Evolutionary conservation across 2,888 invertebrate species (phyloP).

Genomic region (Ophion obscuratus): DNA sequence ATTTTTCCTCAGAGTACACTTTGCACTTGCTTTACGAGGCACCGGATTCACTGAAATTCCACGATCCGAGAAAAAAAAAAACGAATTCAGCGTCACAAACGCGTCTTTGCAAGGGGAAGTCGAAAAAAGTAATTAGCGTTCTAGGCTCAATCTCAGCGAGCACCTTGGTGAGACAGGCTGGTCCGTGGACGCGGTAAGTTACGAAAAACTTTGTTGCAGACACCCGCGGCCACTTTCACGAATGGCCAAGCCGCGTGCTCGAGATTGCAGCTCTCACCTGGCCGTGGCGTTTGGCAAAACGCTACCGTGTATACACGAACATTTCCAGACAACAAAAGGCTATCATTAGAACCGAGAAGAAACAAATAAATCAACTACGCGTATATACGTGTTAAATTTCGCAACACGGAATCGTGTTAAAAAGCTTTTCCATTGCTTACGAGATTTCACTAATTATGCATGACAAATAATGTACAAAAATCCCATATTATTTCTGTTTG

Average conservation of each 20-base stretch:
- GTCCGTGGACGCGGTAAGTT: conserved; percentile 28
- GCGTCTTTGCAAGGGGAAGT: conserved; percentile 15
- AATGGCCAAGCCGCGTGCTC: conserved; percentile 59
- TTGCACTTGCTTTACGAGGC: background rate
- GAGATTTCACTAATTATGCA: background rate
- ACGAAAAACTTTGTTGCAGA: conserved; percentile 62
- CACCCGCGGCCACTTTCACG: conserved; percentile 64
- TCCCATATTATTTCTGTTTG: background rate
- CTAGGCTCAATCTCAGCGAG: conserved; percentile 43
- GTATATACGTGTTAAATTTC: conserved; percentile 24
- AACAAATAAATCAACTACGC: background rate
- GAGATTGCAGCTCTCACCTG: conserved; percentile 33
- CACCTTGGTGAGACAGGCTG: conserved; percentile 28
- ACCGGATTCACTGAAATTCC: conserved; percentile 23
- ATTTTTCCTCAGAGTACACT: background rate
- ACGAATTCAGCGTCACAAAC: background rate
- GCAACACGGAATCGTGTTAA: conserved; percentile 24
- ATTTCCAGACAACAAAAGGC: conserved; percentile 36
- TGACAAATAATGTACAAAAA: conserved; percentile 2
- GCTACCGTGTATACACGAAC: conserved; percentile 7
- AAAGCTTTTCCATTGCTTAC: conserved; percentile 1
- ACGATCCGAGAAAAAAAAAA: conserved; percentile 2
- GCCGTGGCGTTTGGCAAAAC: conserved; percentile 22
- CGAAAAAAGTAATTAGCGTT: conserved; percentile 47
- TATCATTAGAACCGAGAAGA: conserved; percentile 29